Conservation (phyloP, 2,888 invertebrate genomes). For the Parochlus steinenii region DNA sequence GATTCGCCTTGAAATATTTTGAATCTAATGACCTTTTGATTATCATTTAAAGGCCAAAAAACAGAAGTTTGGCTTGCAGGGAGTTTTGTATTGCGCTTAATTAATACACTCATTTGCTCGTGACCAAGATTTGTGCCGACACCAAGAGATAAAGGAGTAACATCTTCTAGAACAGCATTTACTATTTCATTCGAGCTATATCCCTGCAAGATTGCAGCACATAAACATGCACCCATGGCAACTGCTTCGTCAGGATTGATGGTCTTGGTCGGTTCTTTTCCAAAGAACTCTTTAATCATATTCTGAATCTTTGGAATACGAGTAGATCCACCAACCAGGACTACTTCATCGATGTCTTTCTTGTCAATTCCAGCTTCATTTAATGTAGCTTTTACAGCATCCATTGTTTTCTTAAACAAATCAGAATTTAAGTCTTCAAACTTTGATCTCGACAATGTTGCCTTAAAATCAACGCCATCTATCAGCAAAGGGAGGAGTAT, state of each 20-base stretch:
- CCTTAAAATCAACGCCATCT: conserved; percentile 50
- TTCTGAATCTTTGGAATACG: conserved; percentile 57
- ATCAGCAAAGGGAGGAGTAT: conserved; percentile 49
- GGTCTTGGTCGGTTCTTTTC: conserved; percentile 46
- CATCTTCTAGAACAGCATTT: conserved; percentile 47
- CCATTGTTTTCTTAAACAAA: conserved; percentile 46
- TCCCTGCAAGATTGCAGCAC: conserved; percentile 47
- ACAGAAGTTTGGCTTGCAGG: conserved; percentile 36
- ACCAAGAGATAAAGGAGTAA: conserved; percentile 45
- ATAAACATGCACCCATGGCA: conserved; percentile 52
- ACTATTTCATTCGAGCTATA: conserved; percentile 38
- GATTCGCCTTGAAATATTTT: background rate
- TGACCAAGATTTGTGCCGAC: conserved; percentile 58
- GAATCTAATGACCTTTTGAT: background rate
- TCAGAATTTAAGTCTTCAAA: conserved; percentile 56
- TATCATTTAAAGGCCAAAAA: background rate
- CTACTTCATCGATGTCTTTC: conserved; percentile 37
- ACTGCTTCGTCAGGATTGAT: conserved; percentile 56
- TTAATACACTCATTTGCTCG: conserved; percentile 53
- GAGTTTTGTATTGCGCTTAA: conserved; percentile 51
- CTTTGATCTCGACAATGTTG: conserved; percentile 44
- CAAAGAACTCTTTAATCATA: conserved; percentile 45
- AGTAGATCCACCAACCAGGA: conserved; percentile 49
- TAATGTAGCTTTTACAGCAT: conserved; percentile 51
- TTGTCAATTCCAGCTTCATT: conserved; percentile 55